These are phyloP conservation scores for Drosophila lacteicornis DNA, from an alignment of 1,140 invertebrate genomes.

Conservation along the genomic window DNA sequence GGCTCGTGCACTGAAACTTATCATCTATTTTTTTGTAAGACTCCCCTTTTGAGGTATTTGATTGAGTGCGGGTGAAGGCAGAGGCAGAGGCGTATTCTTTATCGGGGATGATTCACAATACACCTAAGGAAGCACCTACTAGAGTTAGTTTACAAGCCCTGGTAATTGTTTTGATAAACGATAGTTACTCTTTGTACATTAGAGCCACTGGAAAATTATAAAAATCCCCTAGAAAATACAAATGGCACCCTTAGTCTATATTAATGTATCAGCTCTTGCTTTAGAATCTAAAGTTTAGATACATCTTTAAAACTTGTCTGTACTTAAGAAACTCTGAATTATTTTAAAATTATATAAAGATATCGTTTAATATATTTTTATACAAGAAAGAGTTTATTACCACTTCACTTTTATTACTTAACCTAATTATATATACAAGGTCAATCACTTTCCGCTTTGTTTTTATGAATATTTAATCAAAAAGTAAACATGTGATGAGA, in stretches of 20 bases:
- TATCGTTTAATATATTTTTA: too few relatives aligned
- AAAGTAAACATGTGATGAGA: neutral
- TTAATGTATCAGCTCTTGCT: neutral
- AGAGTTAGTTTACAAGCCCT: conserved; percentile 1
- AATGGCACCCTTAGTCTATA: too few relatives aligned
- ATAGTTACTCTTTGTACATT: conserved; percentile 10
- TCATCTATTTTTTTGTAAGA: conserved; percentile 7
- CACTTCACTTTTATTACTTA: neutral
- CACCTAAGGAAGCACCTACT: conserved; percentile 6
- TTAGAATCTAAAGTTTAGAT: too few relatives aligned
- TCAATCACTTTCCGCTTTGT: too few relatives aligned
- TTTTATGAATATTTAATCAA: neutral
- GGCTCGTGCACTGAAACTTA: conserved; percentile 23
- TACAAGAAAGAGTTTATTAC: neutral
- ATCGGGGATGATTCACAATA: conserved; percentile 32
- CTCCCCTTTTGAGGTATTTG: neutral
- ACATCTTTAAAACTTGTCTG: too few relatives aligned
- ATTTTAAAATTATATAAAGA: too few relatives aligned
- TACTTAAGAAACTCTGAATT: neutral
- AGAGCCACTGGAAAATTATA: conserved; percentile 1
- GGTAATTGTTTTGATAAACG: conserved; percentile 26
- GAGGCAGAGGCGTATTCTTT: conserved; percentile 5
- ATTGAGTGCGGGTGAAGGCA: conserved; percentile 11
- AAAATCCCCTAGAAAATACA: neutral
- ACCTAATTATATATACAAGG: neutral